Percentiles rank a stretch among this genome's conserved stretches.
These are phyloP conservation scores for Drosophila kanekoi DNA, from an alignment of 2,888 invertebrate species.

Conservation along the genomic window DNA sequence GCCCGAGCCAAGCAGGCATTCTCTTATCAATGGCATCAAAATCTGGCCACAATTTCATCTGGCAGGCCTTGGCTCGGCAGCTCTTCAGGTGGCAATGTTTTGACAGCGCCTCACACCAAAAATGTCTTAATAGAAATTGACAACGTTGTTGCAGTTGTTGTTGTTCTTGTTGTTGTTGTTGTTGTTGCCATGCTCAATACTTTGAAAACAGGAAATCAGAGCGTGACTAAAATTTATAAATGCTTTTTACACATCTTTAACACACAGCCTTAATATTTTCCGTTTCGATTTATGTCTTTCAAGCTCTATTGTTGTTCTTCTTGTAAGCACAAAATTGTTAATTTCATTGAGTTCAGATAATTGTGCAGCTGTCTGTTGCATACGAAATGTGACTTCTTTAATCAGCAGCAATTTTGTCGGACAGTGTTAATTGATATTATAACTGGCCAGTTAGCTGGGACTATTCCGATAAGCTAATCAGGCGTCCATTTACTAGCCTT, in stretches of 20 bases:
- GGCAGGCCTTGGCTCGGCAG: background rate
- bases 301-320: slow-evolving; percentile 16
- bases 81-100: slow-evolving; percentile 32
- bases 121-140: slow-evolving; percentile 74
- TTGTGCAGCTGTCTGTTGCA: slow-evolving; percentile 42
- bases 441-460: slow-evolving; percentile 3
- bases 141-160: slow-evolving; percentile 38
- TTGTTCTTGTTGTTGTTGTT: slow-evolving; percentile 27
- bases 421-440: background rate
- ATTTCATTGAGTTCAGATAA: slow-evolving; percentile 56
- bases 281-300: slow-evolving; percentile 4
- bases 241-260: slow-evolving; percentile 22
- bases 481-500: background rate
- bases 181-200: slow-evolving; percentile 28
- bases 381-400: slow-evolving; percentile 44
- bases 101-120: slow-evolving; percentile 29
- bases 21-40: slow-evolving; percentile 46
- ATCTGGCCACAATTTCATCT: slow-evolving; percentile 3
- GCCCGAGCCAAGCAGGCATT: slow-evolving; percentile 6
- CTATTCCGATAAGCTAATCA: slow-evolving; percentile 5
- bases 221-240: slow-evolving; percentile 72
- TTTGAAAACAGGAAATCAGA: slow-evolving; percentile 69
- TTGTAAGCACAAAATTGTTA: slow-evolving; percentile 44
- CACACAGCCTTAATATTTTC: slow-evolving; percentile 11
- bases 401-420: slow-evolving; percentile 3